A percentile compares a stretch with the other conserved stretches of the same genome.
These are phyloP conservation scores for Heliocidaris erythrogramma DNA, from an alignment of 35 echinoderm and acorn worm genomes.

Conservation along the genomic window DNA sequence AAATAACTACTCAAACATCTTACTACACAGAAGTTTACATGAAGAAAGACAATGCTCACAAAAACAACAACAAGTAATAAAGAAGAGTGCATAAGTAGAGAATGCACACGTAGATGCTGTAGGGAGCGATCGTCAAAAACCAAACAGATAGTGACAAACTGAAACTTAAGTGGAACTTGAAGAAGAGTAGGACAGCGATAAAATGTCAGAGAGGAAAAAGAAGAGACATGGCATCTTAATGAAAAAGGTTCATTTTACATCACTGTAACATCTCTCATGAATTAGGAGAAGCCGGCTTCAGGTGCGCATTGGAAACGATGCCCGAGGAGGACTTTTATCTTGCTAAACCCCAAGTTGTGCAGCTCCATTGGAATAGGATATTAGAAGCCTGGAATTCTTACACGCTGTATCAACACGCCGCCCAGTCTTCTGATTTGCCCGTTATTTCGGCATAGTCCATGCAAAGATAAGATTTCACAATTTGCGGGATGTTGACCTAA, in stretches of 20 bases:
- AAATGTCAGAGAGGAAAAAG: not conserved
- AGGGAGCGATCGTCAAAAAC: not conserved
- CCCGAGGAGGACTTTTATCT: constrained; percentile 9
- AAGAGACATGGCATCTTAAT: constrained; percentile 1
- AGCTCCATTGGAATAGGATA: constrained; percentile 17
- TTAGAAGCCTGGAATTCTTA: not conserved
- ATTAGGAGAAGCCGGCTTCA: constrained; percentile 1
- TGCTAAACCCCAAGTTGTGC: constrained; percentile 23
- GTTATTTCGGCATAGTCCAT: constrained; percentile 32
- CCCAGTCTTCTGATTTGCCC: constrained; percentile 15
- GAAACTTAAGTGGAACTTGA: constrained; percentile 1
- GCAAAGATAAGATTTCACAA: constrained; percentile 50
- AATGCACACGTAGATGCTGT: not conserved
- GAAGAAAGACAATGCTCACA: not conserved
- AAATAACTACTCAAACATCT: too few relatives aligned
- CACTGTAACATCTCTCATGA: constrained; percentile 1
- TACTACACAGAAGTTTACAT: not conserved
- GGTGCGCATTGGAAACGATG: not conserved
- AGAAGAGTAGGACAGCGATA: not conserved
- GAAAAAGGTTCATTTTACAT: constrained; percentile 18
- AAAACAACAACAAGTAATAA: not conserved
- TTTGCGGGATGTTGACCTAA: constrained; percentile 48
- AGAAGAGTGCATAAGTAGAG: not conserved
- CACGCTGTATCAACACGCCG: constrained; percentile 38
- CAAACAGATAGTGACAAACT: constrained; percentile 17